A percentile compares a stretch with the other conserved stretches of the same genome.
These are phyloP conservation scores for Arenicola marina DNA, from an alignment of 2,888 invertebrate species.

Conservation along the genomic window DNA sequence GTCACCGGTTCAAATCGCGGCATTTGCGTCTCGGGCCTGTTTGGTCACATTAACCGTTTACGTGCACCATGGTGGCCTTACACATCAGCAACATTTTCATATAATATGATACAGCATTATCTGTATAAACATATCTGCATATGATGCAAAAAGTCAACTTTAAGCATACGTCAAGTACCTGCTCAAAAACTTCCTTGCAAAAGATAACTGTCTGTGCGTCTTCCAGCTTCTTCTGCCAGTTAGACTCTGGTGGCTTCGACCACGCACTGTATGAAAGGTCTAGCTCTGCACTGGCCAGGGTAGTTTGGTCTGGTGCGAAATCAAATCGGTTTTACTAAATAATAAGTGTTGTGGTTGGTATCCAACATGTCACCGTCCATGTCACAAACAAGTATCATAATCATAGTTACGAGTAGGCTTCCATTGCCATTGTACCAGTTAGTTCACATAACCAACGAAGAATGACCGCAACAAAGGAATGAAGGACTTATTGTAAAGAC, in stretches of 20 bases:
- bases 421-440: too few relatives aligned
- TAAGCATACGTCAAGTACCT: slow-evolving; percentile 59
- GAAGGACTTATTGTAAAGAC: too few relatives aligned
- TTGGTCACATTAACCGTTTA: too few relatives aligned
- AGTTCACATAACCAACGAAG: too few relatives aligned
- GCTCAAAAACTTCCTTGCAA: slow-evolving; percentile 93
- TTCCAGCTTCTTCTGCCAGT: slow-evolving; percentile 96
- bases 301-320: slow-evolving; percentile 45
- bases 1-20: too few relatives aligned
- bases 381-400: background rate
- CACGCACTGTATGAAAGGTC: slow-evolving; percentile 48
- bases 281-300: slow-evolving; percentile 50
- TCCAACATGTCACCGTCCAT: too few relatives aligned
- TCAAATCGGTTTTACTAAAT: background rate
- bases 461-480: too few relatives aligned
- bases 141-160: background rate
- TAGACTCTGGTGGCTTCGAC: slow-evolving; percentile 58
- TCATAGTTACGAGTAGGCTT: too few relatives aligned
- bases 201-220: slow-evolving; percentile 96
- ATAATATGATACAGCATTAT: background rate
- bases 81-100: too few relatives aligned
- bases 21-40: too few relatives aligned
- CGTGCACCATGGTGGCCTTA: too few relatives aligned
- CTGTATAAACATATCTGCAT: background rate
- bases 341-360: too few relatives aligned